These are phyloP conservation scores for Orycteropus afer DNA, from an alignment of 2,113 vertebrate species.

Conservation along the genomic window DNA sequence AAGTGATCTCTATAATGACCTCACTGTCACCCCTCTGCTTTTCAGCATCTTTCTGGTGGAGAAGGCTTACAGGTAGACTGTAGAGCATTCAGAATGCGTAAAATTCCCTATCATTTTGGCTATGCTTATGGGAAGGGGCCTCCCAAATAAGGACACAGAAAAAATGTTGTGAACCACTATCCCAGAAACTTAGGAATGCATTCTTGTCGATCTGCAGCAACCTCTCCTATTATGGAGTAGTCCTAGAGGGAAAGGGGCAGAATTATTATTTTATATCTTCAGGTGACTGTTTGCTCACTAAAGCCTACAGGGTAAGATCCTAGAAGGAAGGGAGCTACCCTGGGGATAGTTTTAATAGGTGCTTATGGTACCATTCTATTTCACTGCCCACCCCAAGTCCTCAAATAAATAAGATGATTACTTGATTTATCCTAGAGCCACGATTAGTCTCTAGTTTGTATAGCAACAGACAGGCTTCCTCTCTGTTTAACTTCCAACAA, in stretches of 20 bases:
- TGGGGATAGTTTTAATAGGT: background rate
- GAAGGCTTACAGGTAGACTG: background rate
- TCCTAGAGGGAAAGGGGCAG: background rate
- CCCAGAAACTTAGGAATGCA: background rate
- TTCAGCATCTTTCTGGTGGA: background rate
- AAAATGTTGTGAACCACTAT: background rate
- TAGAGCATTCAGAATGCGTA: background rate
- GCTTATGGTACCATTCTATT: background rate
- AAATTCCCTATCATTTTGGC: background rate
- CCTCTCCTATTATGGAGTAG: background rate
- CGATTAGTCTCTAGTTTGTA: background rate
- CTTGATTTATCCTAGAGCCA: conserved; percentile 1
- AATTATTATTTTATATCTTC: background rate
- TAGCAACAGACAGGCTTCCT: background rate
- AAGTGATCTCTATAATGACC: background rate
- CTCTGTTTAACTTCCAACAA: background rate
- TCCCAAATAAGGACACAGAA: background rate
- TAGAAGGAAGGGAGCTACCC: background rate
- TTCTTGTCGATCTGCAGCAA: background rate
- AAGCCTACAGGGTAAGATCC: background rate
- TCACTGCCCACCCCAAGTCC: background rate
- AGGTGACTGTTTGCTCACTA: background rate
- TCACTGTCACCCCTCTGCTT: background rate
- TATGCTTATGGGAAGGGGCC: background rate
- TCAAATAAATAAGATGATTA: conserved; percentile 19